Base-by-base conservation (phyloP, 2,113 vertebrate genomes). In the Procavia capensis region DNA sequence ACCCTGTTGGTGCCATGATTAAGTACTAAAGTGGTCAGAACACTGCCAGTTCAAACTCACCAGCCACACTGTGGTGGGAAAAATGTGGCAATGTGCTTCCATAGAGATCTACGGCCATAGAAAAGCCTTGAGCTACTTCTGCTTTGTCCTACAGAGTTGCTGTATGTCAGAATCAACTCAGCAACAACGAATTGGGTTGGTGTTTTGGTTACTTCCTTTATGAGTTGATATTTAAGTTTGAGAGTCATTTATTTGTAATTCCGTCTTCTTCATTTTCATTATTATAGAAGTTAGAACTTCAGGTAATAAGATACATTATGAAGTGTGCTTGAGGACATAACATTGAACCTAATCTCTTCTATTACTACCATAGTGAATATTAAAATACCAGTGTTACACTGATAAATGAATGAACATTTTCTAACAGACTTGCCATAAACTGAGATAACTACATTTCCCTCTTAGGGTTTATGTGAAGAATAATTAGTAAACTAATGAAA, bases 401-500 rank as follows among this genome's bases (percentile, higher is more conserved):
- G 9, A 20, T 41, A 59, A 29, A 11, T 66, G 75, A 6, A 63
- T 34, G 31, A 29, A 91, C 47, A 81, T 74, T 88, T 94, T 87
- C 47, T 95, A 92, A 85, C 61, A 74, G 59, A 13, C 6, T 93
- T 90, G 39, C 9, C 36, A 88, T 75, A 87, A 95, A 96, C 90
- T 93, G 39, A 50, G 34, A 82, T 92, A 92, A 94, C 92, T 88
- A 90, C 41, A 78, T n/a, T 95, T 39, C 89, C 29, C 36, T 82
- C 80, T 59, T 59, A 88, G 68, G 20, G 3, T 86, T 88, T 94
- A 70, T 91, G 17, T 64, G 66, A 11, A 82, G 25, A 22, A 41
- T 36, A 76, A 9, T 31, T 92, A 74, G 75, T 75, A 94, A 88
- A 85, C 82, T 90, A 50, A 85, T 89, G 3, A 90, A 94, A 83